Conservation (phyloP, 2,113 vertebrate genomes). For the Tyto alba region DNA sequence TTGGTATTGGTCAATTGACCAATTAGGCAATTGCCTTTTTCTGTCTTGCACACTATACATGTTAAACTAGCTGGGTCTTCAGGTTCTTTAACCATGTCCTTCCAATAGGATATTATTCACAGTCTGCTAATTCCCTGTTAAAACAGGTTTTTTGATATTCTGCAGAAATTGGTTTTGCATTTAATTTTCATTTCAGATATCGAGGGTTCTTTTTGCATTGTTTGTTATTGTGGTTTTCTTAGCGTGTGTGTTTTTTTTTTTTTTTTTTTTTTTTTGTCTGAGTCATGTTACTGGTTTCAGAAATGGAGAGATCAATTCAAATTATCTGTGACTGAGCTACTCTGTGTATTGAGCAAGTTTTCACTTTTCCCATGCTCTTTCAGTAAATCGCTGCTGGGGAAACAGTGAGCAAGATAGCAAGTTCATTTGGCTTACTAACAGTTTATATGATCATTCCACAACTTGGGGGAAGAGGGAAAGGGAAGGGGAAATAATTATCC, state of each 20-base stretch:
- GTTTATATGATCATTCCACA: background rate
- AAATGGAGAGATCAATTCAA: background rate
- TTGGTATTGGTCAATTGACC: background rate
- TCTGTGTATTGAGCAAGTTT: background rate
- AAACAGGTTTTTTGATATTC: background rate
- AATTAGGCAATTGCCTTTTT: background rate
- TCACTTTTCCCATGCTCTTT: constrained; percentile 11
- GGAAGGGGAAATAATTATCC: background rate
- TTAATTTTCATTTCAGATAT: background rate
- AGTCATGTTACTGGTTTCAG: background rate
- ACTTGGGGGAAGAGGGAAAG: background rate
- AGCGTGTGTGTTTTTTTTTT: background rate
- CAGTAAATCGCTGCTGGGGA: background rate
- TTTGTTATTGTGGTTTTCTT: background rate
- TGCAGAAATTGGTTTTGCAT: background rate
- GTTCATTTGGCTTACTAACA: background rate
- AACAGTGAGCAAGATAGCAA: background rate
- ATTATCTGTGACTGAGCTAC: background rate
- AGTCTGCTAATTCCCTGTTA: background rate
- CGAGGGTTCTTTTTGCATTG: background rate
- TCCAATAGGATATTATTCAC: background rate
- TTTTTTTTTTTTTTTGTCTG: background rate
- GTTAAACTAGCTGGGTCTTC: background rate
- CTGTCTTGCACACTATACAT: background rate
- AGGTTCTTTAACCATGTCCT: background rate